Conservation (phyloP, 2,888 invertebrate species). For the Nezara viridula region DNA sequence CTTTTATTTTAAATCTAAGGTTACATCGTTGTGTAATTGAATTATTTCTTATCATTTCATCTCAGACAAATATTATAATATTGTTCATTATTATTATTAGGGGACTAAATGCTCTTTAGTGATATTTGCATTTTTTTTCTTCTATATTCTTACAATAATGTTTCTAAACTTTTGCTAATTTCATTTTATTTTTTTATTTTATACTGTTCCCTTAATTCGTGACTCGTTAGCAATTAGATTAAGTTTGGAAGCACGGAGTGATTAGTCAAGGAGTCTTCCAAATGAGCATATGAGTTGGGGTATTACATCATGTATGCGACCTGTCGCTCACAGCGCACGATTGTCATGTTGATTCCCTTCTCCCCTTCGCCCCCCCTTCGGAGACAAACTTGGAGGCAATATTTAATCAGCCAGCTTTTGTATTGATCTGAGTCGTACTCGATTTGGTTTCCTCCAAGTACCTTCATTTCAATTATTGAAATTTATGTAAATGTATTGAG, state of each 20-base stretch:
- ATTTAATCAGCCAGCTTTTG: neutral
- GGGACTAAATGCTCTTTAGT: too few species aligned
- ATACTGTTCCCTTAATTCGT: neutral
- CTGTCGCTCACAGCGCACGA: neutral
- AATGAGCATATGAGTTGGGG: neutral
- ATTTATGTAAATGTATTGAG: neutral
- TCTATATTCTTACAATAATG: too few species aligned
- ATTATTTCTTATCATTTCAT: too few species aligned
- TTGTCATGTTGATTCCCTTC: neutral
- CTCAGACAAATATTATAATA: too few species aligned
- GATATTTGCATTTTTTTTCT: too few species aligned
- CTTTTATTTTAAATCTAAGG: too few species aligned
- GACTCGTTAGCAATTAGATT: neutral
- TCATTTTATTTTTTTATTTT: too few species aligned
- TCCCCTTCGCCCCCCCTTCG: neutral
- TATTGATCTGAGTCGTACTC: neutral
- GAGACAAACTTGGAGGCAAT: slow-evolving; percentile 10
- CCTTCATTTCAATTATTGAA: neutral
- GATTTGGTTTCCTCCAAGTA: neutral
- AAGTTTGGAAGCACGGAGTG: neutral
- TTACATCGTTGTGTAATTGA: too few species aligned
- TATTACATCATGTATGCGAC: slow-evolving; percentile 4
- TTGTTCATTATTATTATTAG: too few species aligned
- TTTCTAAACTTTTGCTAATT: too few species aligned
- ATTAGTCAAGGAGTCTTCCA: neutral